phyloP scores from a whole-genome alignment of 2,797 vertebrate genomes.

The Artibeus jamaicensis region DNA sequence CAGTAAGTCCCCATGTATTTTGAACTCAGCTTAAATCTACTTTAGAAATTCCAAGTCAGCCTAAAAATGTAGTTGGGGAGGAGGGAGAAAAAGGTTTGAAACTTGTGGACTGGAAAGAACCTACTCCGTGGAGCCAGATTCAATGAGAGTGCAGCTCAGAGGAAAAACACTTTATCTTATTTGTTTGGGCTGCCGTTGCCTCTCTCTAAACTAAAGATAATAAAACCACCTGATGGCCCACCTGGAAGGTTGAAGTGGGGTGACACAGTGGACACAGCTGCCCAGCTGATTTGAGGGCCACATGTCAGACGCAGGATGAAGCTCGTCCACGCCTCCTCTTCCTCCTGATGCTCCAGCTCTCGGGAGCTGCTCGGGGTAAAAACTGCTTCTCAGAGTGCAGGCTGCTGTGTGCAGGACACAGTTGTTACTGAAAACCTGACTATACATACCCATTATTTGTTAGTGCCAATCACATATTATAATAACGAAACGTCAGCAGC shows the following conservation, averaged over 20 bases:
- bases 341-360: rapidly evolving
- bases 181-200: too few relatives aligned
- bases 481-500: not conserved
- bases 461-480: too few relatives aligned
- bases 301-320: rapidly evolving
- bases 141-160: not conserved
- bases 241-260: not conserved
- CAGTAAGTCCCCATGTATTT: rapidly evolving
- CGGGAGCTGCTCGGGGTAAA: not conserved
- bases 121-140: not conserved
- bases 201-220: not conserved
- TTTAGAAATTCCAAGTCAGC: not conserved
- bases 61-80: not conserved
- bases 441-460: rapidly evolving
- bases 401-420: rapidly evolving
- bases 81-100: not conserved
- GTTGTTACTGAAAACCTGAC: too few relatives aligned
- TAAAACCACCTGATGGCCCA: rapidly evolving
- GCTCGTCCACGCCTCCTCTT: rapidly evolving
- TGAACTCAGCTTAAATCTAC: rapidly evolving
- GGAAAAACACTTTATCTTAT: not conserved
- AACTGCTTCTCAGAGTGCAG: not conserved
- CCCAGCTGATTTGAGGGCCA: rapidly evolving
- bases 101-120: not conserved
- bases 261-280: rapidly evolving